Evolutionary conservation across 2,113 vertebrate genomes (phyloP).

Genomic region (Ictalurus furcatus): DNA sequence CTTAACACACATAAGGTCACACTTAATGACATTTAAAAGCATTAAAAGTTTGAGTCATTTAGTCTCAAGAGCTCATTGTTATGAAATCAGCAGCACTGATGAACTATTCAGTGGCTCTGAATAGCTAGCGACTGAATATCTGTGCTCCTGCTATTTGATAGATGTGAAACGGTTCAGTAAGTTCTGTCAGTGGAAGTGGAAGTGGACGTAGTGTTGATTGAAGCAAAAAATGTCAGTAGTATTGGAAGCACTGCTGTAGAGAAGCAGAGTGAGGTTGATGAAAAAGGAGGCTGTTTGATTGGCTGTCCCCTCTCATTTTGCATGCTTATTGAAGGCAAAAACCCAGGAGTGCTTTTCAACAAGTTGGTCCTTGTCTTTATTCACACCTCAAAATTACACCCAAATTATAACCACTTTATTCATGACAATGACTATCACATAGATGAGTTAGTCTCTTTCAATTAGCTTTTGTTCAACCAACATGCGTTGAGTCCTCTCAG

Average conservation of each 20-base stretch:
- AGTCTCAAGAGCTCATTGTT: constrained; percentile 19
- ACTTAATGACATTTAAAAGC: constrained; percentile 21
- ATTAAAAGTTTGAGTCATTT: constrained; percentile 35
- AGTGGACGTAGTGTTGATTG: constrained; percentile 11
- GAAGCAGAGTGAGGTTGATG: constrained; percentile 4
- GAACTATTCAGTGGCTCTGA: constrained; percentile 21
- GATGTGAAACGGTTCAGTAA: constrained; percentile 7
- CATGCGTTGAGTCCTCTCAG: background rate
- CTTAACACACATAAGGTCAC: background rate
- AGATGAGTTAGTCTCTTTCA: constrained; percentile 25
- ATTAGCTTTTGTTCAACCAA: constrained; percentile 30
- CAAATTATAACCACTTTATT: constrained; percentile 45
- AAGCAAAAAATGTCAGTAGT: constrained; percentile 19
- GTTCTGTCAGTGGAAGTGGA: constrained; percentile 1
- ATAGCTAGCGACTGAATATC: background rate
- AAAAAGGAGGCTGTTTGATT: constrained; percentile 18
- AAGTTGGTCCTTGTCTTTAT: constrained; percentile 16
- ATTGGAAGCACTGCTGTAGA: background rate
- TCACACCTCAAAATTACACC: constrained; percentile 32
- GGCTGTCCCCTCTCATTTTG: constrained; percentile 12
- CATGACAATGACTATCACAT: constrained; percentile 13
- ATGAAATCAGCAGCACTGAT: constrained; percentile 25
- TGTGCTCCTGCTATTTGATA: constrained; percentile 21
- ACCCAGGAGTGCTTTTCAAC: constrained; percentile 27
- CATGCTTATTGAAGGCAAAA: background rate